Evolutionary conservation across 2,113 vertebrate genomes (phyloP).

Genomic region (Colistium nudipinnis): DNA sequence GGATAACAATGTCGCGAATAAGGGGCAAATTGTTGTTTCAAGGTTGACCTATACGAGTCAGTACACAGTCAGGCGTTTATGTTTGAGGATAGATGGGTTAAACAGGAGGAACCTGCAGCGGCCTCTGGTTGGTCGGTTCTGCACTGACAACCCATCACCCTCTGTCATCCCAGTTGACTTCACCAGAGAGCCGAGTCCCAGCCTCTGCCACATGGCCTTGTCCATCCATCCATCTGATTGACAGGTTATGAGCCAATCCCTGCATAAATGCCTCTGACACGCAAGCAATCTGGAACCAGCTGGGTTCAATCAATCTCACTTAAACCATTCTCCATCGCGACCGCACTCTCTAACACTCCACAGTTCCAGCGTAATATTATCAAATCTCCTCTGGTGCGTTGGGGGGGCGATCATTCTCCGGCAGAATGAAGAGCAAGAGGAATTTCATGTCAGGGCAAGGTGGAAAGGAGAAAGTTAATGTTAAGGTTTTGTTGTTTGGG

Average conservation of each 20-base stretch:
- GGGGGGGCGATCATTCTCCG: slow-evolving; percentile 53
- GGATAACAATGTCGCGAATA: no score
- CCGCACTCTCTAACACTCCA: slow-evolving; percentile 64
- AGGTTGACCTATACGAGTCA: slow-evolving; percentile 6
- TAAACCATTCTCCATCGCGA: slow-evolving; percentile 70
- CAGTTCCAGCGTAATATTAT: slow-evolving; percentile 76
- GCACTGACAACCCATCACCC: slow-evolving; percentile 2
- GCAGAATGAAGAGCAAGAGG: slow-evolving; percentile 40
- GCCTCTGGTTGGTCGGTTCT: slow-evolving; percentile 12
- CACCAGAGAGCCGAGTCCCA: slow-evolving; percentile 25
- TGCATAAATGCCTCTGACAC: slow-evolving; percentile 77
- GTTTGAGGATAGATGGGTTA: slow-evolving; percentile 30
- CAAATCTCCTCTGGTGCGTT: slow-evolving; percentile 62
- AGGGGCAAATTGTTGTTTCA: no score
- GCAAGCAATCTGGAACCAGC: slow-evolving; percentile 72
- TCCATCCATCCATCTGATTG: slow-evolving; percentile 78
- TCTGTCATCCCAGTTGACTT: slow-evolving; percentile 30
- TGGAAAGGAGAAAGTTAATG: slow-evolving; percentile 18
- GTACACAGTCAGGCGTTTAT: neutral
- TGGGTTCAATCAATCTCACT: slow-evolving; percentile 82
- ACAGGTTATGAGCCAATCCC: slow-evolving; percentile 79
- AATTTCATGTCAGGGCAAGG: slow-evolving; percentile 9
- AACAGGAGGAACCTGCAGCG: slow-evolving; percentile 18
- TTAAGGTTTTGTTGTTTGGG: slow-evolving; percentile 39
- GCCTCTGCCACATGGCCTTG: slow-evolving; percentile 38